Base-by-base conservation (phyloP, 2,888 invertebrate genomes). In the Portevinia maculata region DNA sequence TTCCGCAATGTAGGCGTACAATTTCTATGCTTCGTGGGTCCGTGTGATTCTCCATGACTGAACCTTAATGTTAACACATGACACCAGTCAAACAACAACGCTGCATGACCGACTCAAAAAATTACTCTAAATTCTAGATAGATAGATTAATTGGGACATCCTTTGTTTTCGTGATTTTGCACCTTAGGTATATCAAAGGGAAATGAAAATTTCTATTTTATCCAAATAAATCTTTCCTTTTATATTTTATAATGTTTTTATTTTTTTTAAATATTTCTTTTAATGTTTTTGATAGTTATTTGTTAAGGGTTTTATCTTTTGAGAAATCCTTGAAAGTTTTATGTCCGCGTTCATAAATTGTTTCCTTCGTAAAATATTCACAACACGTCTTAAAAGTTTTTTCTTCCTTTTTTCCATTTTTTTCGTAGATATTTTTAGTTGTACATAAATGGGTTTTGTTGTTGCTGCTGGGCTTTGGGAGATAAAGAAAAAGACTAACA, bases 301-400 rank as follows among this genome's bases (percentile, higher is more conserved):
- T 34, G 39, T 24, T 39, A 55, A 39, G 39, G 37, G 39, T 57
- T 57, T 48, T 48, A 57, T 50, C 69, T 57, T 37, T 69, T 34
- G 44, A 21, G 44, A 24, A 62, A 71, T 62, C 53, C 52, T 53
- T 62, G 34, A 52, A 71, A 71, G 60, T 71, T 73, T 62, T 64
- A 62, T 62, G 37, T 37, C 46, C 13, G 41, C 44, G 28, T 73
- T 73, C 46, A 73, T 73, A 71, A 62, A 71, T 62, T 52, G 53
- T 62, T 44, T 37, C 17, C 53, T 71, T 62, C 60, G 60, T 71
- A 73, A 73, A 73, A 73, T 64, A 73, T 65, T 74, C 64, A 65
- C 57, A 74, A 65, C 74, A 74, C 64, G 74, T 48, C 64, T 64
- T 65, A 64, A 65, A 64, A 74, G 57, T 74, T 74, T 57, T 55